Base-by-base conservation (phyloP, 2,888 invertebrate genomes). In the Lasioglossum morio region DNA sequence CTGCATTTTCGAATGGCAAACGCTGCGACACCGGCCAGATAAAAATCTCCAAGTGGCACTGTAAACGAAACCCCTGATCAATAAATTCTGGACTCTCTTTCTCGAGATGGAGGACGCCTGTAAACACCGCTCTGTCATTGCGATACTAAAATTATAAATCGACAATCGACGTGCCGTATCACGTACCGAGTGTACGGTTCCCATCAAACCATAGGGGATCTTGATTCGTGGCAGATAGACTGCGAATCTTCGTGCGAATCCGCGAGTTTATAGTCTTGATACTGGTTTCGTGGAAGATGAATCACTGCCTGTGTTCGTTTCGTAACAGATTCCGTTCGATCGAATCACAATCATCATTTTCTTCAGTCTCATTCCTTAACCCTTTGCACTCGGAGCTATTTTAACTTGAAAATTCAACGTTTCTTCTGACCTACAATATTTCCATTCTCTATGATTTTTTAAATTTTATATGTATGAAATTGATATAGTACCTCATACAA, bases 111-210 rank as follows among this genome's bases (percentile, higher is more conserved):
- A 63, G 63, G 34, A 74, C 46, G 43, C 72, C 79, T 70, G 80
- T 88, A 90, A 89, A 91, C 84, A 81, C 84, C 77, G 48, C 40
- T 27, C 53, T 76, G 48, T 72, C 75, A 82, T 79, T 79, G 37
- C 77, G 57, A 77, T 46, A 79, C 72, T 87, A 88, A 91, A 91
- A 85, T 88, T 89, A 85, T 85, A 81, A 88, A 91, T 88, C 81
- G 84, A 88, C 84, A 77, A 88, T 85, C 78, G 69, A n/a, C n/a
- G 82, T 85, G 83, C 79, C 30, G 10, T 70, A 57, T 74, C 90
- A 75, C 84, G 73, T 85, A 30, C 43, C 34, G 23, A 23, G 53
- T 14, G 40, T 14, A 53, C 34, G 60, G 46, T 4, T 10, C 30
- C 27, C 60, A 60, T 60, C 60, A 60, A 60, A 70, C 23, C 23